Conservation (phyloP, 30 jellyfish, hydroid and myxozoan genomes). For the Hydra vulgaris region DNA sequence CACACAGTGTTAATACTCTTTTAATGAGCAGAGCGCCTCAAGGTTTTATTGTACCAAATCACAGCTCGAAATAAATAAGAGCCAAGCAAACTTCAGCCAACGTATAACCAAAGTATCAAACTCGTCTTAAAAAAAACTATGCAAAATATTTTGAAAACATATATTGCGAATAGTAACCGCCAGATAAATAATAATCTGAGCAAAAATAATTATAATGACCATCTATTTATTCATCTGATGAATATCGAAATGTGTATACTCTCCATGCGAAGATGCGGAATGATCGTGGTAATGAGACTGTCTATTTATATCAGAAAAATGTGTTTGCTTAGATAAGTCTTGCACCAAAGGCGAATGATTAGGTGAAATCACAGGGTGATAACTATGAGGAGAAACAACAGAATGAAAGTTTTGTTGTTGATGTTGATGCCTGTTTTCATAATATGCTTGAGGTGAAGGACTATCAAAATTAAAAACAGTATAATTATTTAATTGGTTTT, state of each 20-base stretch:
- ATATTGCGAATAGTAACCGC: too few relatives aligned
- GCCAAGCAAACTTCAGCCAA: too few relatives aligned
- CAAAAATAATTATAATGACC: too few relatives aligned
- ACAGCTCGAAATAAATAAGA: too few relatives aligned
- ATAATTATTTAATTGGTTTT: slow-evolving; percentile 2
- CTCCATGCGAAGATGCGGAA: not conserved
- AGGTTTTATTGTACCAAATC: not conserved
- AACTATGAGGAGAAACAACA: slow-evolving; percentile 18
- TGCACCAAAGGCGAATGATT: slow-evolving; percentile 22
- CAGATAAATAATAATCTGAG: not conserved
- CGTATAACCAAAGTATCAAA: too few relatives aligned
- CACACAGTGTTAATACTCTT: not conserved
- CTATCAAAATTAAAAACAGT: slow-evolving; percentile 21
- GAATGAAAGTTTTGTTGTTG: slow-evolving; percentile 25
- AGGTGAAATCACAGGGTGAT: slow-evolving; percentile 26
- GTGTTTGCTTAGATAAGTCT: slow-evolving; percentile 17
- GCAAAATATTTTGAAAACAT: too few relatives aligned
- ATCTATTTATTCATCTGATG: not conserved
- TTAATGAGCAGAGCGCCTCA: not conserved
- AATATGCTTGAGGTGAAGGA: slow-evolving; percentile 6
- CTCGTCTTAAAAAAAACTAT: too few relatives aligned
- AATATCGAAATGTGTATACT: not conserved
- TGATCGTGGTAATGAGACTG: slow-evolving; percentile 11
- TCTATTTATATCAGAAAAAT: slow-evolving; percentile 7
- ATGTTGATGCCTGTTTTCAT: slow-evolving; percentile 11